Evolutionary conservation across 2,113 vertebrate species (phyloP).

Genomic region (Stigmatopora nigra): DNA sequence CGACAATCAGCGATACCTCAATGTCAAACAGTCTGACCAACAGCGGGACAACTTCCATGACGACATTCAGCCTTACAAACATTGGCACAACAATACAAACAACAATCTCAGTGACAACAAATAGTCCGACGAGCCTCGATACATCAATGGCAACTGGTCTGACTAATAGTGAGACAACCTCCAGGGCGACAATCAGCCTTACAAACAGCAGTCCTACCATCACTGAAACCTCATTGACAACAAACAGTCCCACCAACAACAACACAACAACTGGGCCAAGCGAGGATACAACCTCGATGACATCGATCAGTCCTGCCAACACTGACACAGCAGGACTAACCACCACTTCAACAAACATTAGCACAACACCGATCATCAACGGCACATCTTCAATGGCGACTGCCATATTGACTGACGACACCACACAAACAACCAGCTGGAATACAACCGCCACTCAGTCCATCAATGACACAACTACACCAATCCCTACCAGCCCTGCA

Average conservation of each 20-base stretch:
- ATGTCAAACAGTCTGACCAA: neutral
- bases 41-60: neutral
- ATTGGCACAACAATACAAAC: neutral
- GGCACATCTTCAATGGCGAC: neutral
- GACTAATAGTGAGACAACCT: neutral
- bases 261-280: neutral
- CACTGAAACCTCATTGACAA: slow-evolving; percentile 5
- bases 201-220: neutral
- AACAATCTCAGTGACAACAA: neutral
- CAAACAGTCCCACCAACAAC: neutral
- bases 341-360: accelerated
- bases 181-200: accelerated
- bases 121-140: neutral
- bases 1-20: neutral
- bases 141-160: neutral
- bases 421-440: neutral
- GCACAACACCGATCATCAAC: accelerated
- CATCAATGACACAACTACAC: slow-evolving; percentile 13
- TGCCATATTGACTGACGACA: neutral
- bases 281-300: neutral
- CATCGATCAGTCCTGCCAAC: neutral
- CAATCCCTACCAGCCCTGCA: neutral
- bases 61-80: neutral
- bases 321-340: neutral
- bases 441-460: neutral